phyloP scores from a whole-genome alignment of 2,888 invertebrate species.

The Malthinus seriepunctatus region DNA sequence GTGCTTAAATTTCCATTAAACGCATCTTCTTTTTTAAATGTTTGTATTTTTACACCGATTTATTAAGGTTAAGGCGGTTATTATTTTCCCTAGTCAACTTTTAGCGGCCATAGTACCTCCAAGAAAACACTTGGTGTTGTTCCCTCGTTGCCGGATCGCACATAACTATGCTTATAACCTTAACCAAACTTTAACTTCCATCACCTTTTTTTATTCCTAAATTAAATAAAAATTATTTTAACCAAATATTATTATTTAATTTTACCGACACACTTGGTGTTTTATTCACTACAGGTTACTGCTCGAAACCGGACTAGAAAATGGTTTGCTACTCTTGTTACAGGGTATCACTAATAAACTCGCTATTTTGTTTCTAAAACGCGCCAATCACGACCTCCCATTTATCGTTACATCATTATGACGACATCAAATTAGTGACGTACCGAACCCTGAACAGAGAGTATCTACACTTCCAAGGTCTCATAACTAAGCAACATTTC shows the following conservation, averaged over 20 bases:
- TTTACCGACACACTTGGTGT: constrained; percentile 20
- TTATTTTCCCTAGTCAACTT: constrained; percentile 49
- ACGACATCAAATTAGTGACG: constrained; percentile 55
- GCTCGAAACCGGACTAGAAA: constrained; percentile 32
- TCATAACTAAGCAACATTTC: constrained; percentile 42
- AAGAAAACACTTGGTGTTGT: constrained; percentile 50
- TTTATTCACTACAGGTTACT: constrained; percentile 33
- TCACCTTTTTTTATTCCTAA: constrained; percentile 3
- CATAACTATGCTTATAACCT: constrained; percentile 9
- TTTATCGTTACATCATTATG: constrained; percentile 48
- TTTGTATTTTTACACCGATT: constrained; percentile 40
- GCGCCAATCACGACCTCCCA: constrained; percentile 51
- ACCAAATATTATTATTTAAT: constrained; percentile 25
- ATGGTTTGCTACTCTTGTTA: constrained; percentile 63
- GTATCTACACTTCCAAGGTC: constrained; percentile 55
- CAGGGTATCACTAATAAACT: constrained; percentile 43
- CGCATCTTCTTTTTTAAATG: constrained; percentile 4
- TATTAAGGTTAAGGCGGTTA: constrained; percentile 53
- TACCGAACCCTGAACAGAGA: constrained; percentile 49
- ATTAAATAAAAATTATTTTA: constrained; percentile 20
- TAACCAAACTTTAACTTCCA: too few species aligned
- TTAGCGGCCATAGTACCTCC: constrained; percentile 55
- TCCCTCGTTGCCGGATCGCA: constrained; percentile 43
- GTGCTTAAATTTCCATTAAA: too few species aligned
- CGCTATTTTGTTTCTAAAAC: constrained; percentile 42